Percentiles rank a stretch among this genome's conserved stretches.
These are phyloP conservation scores for Limosa lapponica DNA, from an alignment of 2,797 vertebrate species.

Conservation along the genomic window DNA sequence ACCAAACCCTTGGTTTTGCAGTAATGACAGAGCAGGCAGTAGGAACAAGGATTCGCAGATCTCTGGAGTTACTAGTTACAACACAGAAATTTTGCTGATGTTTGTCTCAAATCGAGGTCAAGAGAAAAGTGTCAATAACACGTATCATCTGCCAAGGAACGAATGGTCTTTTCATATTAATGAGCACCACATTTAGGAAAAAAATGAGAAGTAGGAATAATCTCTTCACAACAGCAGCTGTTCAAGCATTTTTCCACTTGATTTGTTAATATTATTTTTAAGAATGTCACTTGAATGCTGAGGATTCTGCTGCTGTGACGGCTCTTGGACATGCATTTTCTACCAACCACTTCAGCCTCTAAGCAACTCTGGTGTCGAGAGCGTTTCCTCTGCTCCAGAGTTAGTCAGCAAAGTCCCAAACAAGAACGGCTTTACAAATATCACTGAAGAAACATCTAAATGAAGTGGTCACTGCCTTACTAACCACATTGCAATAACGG, in stretches of 20 bases:
- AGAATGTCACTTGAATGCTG: not conserved
- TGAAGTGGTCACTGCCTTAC: not conserved
- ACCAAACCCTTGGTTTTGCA: not conserved
- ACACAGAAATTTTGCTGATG: not conserved
- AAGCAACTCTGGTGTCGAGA: not conserved
- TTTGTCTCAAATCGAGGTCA: not conserved
- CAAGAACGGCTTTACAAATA: not conserved
- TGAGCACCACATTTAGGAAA: not conserved
- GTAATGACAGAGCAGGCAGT: not conserved
- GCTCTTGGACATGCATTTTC: not conserved
- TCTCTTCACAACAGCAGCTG: not conserved
- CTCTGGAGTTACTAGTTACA: not conserved
- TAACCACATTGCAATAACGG: not conserved
- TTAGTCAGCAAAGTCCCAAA: not conserved
- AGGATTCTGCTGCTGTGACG: not conserved
- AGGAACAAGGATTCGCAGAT: not conserved
- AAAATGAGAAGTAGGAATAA: not conserved
- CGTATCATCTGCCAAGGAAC: rapidly evolving
- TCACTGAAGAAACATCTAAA: not conserved
- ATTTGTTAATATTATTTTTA: not conserved
- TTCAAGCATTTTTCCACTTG: not conserved
- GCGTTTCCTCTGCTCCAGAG: not conserved
- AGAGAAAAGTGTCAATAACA: not conserved
- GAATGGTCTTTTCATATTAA: not conserved
- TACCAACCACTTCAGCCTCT: not conserved